phyloP scores from a whole-genome alignment of 2,797 vertebrate genomes.

The Cossypha heuglini region DNA sequence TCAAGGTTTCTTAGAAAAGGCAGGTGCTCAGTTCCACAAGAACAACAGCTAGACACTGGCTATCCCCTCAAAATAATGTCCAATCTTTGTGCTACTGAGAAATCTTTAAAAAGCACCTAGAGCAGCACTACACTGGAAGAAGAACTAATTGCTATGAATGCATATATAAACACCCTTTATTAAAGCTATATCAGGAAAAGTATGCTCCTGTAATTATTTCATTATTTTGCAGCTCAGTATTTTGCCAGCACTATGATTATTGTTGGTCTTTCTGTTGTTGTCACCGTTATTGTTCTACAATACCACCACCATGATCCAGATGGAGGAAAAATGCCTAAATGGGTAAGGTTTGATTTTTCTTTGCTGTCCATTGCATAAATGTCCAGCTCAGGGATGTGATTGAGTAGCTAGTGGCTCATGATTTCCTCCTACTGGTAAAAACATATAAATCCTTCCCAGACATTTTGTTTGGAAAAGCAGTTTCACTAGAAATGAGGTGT shows the following conservation, averaged over 20 bases:
- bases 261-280: conserved; percentile 81
- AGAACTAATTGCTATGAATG: background rate
- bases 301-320: conserved; percentile 83
- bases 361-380: background rate
- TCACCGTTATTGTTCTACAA: conserved; percentile 80
- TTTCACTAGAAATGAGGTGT: background rate
- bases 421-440: background rate
- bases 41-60: background rate
- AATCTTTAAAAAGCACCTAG: background rate
- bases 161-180: background rate
- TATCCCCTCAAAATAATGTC: background rate
- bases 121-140: background rate
- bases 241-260: conserved; percentile 85
- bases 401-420: background rate
- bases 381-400: background rate
- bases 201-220: background rate
- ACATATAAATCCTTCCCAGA: background rate
- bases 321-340: conserved; percentile 83
- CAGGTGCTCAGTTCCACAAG: background rate
- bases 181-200: background rate
- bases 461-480: background rate
- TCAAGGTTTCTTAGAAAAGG: background rate
- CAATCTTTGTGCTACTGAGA: background rate
- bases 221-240: conserved; percentile 77
- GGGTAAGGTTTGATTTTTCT: conserved; percentile 70